Conservation (phyloP, 2,888 invertebrate species). For the Metalampra italica region DNA sequence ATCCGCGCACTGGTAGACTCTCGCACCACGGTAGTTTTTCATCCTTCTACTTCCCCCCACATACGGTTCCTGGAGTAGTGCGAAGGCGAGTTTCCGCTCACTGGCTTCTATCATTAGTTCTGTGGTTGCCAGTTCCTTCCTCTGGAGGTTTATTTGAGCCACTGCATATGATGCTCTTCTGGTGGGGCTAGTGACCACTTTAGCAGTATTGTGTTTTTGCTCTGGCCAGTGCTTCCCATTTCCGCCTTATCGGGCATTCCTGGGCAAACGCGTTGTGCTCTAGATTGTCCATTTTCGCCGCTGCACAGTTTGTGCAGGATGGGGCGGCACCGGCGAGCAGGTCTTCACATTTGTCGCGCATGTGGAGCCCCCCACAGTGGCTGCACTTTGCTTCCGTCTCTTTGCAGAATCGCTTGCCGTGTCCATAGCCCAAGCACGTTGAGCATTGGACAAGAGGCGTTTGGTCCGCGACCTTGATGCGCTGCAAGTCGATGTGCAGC, state of each 20-base stretch:
- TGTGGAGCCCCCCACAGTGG: conserved; percentile 9
- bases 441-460: conserved; percentile 4
- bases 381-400: conserved; percentile 4
- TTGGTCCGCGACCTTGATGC: conserved; percentile 3
- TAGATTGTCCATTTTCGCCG: not conserved
- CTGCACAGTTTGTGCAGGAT: not conserved
- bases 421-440: conserved; percentile 2
- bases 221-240: conserved; percentile 1
- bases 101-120: no score
- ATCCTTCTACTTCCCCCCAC: no score
- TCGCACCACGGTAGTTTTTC: no score
- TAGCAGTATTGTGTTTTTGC: not conserved
- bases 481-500: not conserved
- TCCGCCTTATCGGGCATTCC: not conserved
- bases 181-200: not conserved
- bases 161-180: conserved; percentile 2
- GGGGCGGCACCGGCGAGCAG: not conserved
- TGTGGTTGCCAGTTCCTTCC: conserved; percentile 10
- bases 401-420: conserved; percentile 1
- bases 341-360: not conserved
- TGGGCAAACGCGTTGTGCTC: not conserved
- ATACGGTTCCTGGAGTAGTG: no score
- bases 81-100: no score
- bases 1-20: no score
- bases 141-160: conserved; percentile 11